Conservation (phyloP, 2,113 vertebrate genomes). For the Aegypius monachus region DNA sequence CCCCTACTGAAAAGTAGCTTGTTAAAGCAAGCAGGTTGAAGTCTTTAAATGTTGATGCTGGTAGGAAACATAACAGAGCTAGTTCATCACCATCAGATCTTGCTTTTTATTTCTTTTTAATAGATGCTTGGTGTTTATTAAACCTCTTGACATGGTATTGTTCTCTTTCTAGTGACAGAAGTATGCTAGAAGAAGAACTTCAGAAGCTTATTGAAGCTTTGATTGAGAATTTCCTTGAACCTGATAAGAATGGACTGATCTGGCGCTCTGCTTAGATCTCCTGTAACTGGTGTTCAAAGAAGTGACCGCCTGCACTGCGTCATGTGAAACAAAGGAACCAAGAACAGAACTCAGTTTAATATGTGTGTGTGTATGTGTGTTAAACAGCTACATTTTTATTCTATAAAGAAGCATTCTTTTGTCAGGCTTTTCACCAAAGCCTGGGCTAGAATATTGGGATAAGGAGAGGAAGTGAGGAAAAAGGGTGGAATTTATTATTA, state of each 20-base stretch:
- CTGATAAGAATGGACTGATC: slow-evolving; percentile 84
- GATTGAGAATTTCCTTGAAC: slow-evolving; percentile 87
- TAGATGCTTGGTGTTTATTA: neutral
- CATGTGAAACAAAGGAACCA: neutral
- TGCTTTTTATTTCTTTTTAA: neutral
- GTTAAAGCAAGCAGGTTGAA: neutral
- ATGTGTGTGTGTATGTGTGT: neutral
- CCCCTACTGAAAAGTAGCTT: neutral
- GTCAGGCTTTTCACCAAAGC: slow-evolving; percentile 7
- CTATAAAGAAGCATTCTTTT: neutral
- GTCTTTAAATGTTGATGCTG: too few species aligned
- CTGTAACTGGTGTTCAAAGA: rapidly evolving
- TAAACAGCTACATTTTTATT: neutral
- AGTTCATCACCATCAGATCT: neutral
- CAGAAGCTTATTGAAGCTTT: slow-evolving; percentile 76
- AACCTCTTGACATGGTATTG: neutral
- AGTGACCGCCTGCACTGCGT: neutral
- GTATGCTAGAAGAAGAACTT: slow-evolving; percentile 80
- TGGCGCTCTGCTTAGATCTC: slow-evolving; percentile 75
- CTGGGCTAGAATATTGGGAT: neutral
- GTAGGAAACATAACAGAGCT: neutral
- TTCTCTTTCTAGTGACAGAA: slow-evolving; percentile 73
- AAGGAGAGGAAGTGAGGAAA: neutral
- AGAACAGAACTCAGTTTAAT: neutral
- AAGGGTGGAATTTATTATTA: neutral